phyloP scores from a whole-genome alignment of 2,888 invertebrate genomes.

The Noctuana brunneofusca region DNA sequence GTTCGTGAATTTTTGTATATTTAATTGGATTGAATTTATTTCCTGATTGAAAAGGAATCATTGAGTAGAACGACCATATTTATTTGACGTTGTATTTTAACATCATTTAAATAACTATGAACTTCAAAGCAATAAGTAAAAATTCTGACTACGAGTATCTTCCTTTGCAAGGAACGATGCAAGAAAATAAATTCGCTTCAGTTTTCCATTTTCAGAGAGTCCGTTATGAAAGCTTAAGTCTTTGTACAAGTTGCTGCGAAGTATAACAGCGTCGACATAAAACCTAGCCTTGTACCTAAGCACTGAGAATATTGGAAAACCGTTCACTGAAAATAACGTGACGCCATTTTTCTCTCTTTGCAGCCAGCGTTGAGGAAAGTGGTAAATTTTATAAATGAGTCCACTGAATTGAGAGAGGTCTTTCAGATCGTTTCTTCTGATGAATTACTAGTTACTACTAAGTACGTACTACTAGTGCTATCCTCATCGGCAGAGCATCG shows the following conservation, averaged over 20 bases:
- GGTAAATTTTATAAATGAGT: constrained; percentile 28
- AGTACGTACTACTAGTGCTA: too few species aligned
- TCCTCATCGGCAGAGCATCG: too few species aligned
- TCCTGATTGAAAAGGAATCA: too few species aligned
- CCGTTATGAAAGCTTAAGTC: constrained; percentile 20
- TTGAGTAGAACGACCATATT: too few species aligned
- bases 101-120: too few species aligned
- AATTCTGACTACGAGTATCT: not conserved
- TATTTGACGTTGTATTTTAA: too few species aligned
- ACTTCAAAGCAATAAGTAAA: too few species aligned
- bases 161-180: not conserved
- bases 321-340: constrained; percentile 27
- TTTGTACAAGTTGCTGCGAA: constrained; percentile 20
- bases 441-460: too few species aligned
- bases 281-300: constrained; percentile 27
- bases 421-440: too few species aligned
- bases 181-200: constrained; percentile 22
- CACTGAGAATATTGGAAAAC: constrained; percentile 32
- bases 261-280: constrained; percentile 25
- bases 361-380: constrained; percentile 13
- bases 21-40: too few species aligned
- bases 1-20: too few species aligned
- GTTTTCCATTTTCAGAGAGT: constrained; percentile 21
- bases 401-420: not conserved
- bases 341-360: constrained; percentile 22